Base-by-base conservation (phyloP, 2,888 invertebrate species). In the Tetrapedia diversipes region DNA sequence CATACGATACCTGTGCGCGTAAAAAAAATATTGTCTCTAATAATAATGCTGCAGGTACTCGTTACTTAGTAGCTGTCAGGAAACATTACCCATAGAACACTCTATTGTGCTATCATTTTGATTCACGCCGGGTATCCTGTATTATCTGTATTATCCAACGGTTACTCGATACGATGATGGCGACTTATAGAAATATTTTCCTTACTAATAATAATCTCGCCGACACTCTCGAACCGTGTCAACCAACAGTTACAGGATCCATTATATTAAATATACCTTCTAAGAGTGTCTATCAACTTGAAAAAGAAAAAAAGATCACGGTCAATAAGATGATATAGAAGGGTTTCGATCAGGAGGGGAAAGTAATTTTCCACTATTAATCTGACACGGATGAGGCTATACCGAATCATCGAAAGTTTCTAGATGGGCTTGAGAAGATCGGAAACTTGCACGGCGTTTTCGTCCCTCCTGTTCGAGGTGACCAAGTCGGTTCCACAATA, bases 401-500 rank as follows among this genome's bases (percentile, higher is more conserved):
- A 0, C n/a, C 8, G 34, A 54, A 56, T 56, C 32, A 53, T 16
- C 24, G 61, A 54, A 54, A 24, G 45, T 4, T 54, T 19, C n/a
- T 22, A 27, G 19, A 4, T 4, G n/a, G n/a, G 11, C 45, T 53
- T 19, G 37, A 45, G 16, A 32, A 41, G 39, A 59, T 53, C 19
- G 41, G 43, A 71, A 47, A 68, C 53, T 65, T 43, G 22, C 32
- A 8, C 37, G 19, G 39, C 45, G 32, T 45, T 63, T 59, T 59
- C 22, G 53, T 56, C 49, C 19, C n/a, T 32, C n/a, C 11, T 6
- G 49, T 43, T 53, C 56, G 67, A 75, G 65, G 29, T 57, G 61
- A 60, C 47, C 61, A 43, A 64, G 53, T 61, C 54, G 16, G 47
- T 64, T 53, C 22, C 45, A 32, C 43, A 54, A 69, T 69, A 69